Base-by-base conservation (phyloP, 2,113 vertebrate genomes). In the Ariopsis seemanni region DNA sequence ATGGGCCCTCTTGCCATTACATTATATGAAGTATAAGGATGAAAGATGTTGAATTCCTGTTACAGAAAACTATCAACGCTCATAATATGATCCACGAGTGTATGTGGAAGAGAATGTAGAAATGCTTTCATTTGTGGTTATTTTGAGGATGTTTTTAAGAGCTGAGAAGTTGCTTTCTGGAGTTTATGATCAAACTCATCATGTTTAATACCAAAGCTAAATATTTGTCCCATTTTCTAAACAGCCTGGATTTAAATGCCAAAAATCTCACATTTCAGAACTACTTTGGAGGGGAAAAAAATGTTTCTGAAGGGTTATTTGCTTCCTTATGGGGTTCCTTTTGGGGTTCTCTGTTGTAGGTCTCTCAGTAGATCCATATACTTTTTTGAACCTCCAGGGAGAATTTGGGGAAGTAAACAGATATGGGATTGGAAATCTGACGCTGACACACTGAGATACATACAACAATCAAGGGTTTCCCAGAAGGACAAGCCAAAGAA, bases 1-100 rank as follows among this genome's bases (percentile, higher is more conserved):
- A 67, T 50, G n/a, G 69, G 42, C 52, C 57, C 63, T 34, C 15
- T 55, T 85, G 86, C 86, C 60, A 15, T 63, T 85, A 88, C 86
- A 34, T 83, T 69, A 72, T 50, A 52, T 74, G 82, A 86, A 86
- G 85, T 82, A 42, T 42, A 42, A 42, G 42, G 42, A 42, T 42
- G 42, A 20, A 65, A 52, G 85, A 90, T 88, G 78, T 83, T 25
- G 48, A 67, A 58, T 87, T 88, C 80, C 27, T 53, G 7, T 85
- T 71, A 55, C 6, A 53, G 42, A 75, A 52, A 77, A 15, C 18
- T 14, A 77, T 84, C 69, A 62, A 58, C 78, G 79, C 83, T 86
- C 62, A n/a, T 86, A 80, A 88, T 86, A 55, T 50, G n/a, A 12
- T 48, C 75, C 27, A 53, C 15, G 9, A 52, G 22, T 84, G 57